These are phyloP conservation scores for Elephas maximus DNA, from an alignment of 2,113 vertebrate genomes.

Conservation along the genomic window DNA sequence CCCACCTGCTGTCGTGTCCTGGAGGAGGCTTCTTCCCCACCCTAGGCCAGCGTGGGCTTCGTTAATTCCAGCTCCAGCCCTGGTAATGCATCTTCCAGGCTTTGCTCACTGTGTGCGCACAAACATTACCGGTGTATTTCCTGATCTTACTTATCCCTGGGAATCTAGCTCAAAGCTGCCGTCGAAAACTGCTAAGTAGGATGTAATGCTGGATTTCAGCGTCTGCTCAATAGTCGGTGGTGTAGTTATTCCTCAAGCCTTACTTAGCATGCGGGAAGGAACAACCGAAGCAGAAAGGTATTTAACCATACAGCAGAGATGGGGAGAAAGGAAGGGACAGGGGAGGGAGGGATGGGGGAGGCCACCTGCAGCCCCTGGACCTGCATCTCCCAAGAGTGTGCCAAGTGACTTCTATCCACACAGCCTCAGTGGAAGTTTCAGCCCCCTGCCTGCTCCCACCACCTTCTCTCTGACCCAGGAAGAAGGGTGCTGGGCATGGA, in stretches of 20 bases:
- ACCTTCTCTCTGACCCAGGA: not conserved
- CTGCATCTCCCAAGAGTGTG: not conserved
- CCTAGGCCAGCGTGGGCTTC: not conserved
- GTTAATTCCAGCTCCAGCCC: not conserved
- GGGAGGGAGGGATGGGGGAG: too few species aligned
- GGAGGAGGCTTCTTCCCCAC: not conserved
- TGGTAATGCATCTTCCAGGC: not conserved
- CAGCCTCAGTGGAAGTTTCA: not conserved
- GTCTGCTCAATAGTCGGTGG: conserved; percentile 77
- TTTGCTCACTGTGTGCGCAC: conserved; percentile 65
- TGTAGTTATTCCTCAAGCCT: conserved; percentile 72
- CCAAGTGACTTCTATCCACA: not conserved
- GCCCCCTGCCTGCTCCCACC: too few species aligned
- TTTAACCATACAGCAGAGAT: conserved; percentile 49
- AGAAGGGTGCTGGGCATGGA: not conserved
- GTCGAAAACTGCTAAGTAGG: conserved; percentile 89
- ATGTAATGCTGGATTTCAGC: conserved; percentile 87
- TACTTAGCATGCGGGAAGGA: not conserved
- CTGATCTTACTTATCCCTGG: conserved; percentile 86
- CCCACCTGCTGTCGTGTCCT: not conserved
- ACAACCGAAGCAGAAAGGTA: not conserved
- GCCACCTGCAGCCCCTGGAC: not conserved
- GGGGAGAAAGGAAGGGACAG: not conserved
- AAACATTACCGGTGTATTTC: conserved; percentile 86
- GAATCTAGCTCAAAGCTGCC: conserved; percentile 89